These are phyloP conservation scores for Asteroscopus sphinx DNA, from an alignment of 2,888 invertebrate species.

Conservation along the genomic window DNA sequence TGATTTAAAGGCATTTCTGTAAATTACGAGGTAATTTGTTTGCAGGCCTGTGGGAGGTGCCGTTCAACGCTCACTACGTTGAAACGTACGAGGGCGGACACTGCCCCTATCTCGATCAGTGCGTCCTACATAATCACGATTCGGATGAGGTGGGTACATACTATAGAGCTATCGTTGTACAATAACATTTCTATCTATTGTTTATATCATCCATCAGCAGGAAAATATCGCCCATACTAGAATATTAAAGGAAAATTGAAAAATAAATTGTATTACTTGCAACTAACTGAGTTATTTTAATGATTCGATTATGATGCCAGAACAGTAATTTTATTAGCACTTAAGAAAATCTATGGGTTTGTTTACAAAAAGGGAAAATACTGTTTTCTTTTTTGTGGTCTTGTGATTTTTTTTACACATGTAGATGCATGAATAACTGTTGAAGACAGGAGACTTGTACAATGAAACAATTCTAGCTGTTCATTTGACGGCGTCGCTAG, in stretches of 20 bases:
- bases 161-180: neutral
- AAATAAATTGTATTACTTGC: no score
- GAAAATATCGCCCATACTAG: no score
- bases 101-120: slow-evolving; percentile 97
- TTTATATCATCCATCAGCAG: no score
- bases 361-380: slow-evolving; percentile 11
- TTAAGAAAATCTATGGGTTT: slow-evolving; percentile 31
- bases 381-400: no score
- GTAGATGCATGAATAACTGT: no score
- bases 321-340: slow-evolving; percentile 26
- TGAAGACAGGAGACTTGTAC: no score
- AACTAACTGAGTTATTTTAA: no score
- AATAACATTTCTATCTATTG: no score
- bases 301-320: slow-evolving; percentile 37
- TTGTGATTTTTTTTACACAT: no score
- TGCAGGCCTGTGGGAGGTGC: slow-evolving; percentile 97
- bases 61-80: slow-evolving; percentile 96
- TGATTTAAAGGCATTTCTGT: slow-evolving; percentile 25
- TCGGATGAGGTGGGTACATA: slow-evolving; percentile 87
- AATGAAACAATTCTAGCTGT: no score
- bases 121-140: slow-evolving; percentile 96
- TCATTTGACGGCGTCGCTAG: no score
- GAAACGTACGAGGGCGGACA: slow-evolving; percentile 97
- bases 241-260: no score
- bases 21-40: slow-evolving; percentile 40